Evolutionary conservation across 1,140 invertebrate genomes (phyloP).

Genomic region (Drosophila nasuta): DNA sequence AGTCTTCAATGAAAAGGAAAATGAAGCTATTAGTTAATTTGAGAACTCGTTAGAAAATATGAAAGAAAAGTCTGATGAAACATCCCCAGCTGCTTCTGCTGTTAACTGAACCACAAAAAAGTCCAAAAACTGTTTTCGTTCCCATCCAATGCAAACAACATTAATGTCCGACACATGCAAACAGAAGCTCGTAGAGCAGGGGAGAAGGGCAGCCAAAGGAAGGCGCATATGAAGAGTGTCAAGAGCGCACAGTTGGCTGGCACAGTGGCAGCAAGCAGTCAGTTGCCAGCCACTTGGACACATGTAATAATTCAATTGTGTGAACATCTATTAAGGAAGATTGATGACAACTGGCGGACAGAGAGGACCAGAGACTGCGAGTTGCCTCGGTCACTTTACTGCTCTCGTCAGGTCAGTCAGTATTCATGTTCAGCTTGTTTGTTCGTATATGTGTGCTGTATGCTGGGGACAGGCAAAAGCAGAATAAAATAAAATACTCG

Average conservation of each 20-base stretch:
- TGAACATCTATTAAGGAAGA: slow-evolving; percentile 84
- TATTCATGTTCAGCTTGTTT: slow-evolving; percentile 5
- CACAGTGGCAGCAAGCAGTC: slow-evolving; percentile 48
- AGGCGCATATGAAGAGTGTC: slow-evolving; percentile 53
- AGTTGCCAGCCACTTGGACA: slow-evolving; percentile 78
- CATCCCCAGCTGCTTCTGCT: slow-evolving; percentile 2
- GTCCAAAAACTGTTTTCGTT: slow-evolving; percentile 59
- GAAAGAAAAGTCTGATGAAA: slow-evolving; percentile 1
- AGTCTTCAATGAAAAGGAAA: neutral
- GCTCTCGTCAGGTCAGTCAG: slow-evolving; percentile 18
- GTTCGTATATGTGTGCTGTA: neutral
- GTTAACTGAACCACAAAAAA: slow-evolving; percentile 39
- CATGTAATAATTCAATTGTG: slow-evolving; percentile 84
- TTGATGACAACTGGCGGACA: slow-evolving; percentile 71
- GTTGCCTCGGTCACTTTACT: slow-evolving; percentile 17
- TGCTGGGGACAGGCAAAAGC: neutral
- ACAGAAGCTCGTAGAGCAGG: slow-evolving; percentile 36
- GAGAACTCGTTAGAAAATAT: slow-evolving; percentile 22
- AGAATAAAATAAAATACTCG: slow-evolving; percentile 28
- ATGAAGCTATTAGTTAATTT: slow-evolving; percentile 11
- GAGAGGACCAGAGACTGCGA: slow-evolving; percentile 35
- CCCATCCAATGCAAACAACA: slow-evolving; percentile 60
- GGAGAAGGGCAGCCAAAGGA: neutral
- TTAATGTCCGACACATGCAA: slow-evolving; percentile 70
- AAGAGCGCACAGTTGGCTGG: slow-evolving; percentile 35